Percentiles rank a stretch among this genome's conserved stretches.
Evolutionary conservation across 2,113 vertebrate genomes (phyloP).

Genomic region (Pontoporia blainvillei): DNA sequence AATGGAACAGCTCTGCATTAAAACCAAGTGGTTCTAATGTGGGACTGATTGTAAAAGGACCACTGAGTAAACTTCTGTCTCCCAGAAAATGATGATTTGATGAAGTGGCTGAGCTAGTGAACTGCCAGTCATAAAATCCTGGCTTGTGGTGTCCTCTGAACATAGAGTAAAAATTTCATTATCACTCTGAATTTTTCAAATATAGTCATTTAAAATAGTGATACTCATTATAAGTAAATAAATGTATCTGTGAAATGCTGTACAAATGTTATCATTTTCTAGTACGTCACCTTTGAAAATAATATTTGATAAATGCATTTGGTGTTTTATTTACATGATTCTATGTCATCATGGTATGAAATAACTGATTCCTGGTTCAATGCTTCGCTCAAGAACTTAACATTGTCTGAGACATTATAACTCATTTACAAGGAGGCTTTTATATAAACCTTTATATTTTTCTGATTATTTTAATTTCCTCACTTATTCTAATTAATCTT

Average conservation of each 20-base stretch:
- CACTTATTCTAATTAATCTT: neutral
- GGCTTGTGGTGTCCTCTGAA: neutral
- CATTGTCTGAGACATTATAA: neutral
- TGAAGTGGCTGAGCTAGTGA: neutral
- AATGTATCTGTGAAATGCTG: neutral
- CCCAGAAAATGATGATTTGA: neutral
- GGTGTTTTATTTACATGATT: neutral
- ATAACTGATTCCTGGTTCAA: neutral
- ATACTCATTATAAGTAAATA: neutral
- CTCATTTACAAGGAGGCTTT: neutral
- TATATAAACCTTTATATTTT: neutral
- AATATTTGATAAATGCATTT: neutral
- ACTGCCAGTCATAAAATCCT: neutral
- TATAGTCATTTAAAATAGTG: neutral
- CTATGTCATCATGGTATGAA: neutral
- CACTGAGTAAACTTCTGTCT: neutral
- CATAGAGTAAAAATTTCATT: neutral
- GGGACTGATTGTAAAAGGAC: neutral
- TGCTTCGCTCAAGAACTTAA: neutral
- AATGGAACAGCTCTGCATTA: neutral
- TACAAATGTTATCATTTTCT: neutral
- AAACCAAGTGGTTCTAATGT: neutral
- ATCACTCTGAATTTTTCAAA: neutral
- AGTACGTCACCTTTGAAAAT: neutral
- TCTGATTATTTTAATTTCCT: neutral